Evolutionary conservation across 2,113 vertebrate genomes (phyloP), one percentile per base, ranked within the genome.

Genomic region (Setophaga kirtlandii): DNA sequence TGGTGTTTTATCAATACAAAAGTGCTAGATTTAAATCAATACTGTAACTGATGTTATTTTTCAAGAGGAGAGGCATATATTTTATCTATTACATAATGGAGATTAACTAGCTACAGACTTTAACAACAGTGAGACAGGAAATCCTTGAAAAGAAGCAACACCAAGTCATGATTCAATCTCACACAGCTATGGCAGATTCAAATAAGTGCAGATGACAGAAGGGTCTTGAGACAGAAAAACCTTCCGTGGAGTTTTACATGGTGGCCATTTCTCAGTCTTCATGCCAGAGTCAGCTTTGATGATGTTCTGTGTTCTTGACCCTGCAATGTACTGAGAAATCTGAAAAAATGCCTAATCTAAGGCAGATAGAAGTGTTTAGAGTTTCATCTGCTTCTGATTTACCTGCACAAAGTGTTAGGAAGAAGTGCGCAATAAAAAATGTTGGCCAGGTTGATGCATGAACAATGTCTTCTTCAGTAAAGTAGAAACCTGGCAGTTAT

Each of bases 1-100:
- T 30, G 30, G 20, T 49, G 28, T 79, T 93, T 73, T 79, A 65
- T 91, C 82, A 82, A 79, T 84, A 59, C 35, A 73, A 31, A 55
- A 56, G 39, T 47, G 13, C 24, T 77, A n/a, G 60, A 87, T 75
- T 31, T 78, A 94, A 90, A 93, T 96, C 92, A 71, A 58, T 95
- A 68, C n/a, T 33, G n/a, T 50, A 91, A 69, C 11, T 79, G 46
- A 90, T 37, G 35, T 39, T 89, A 79, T 84, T 97, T 96, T 93
- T 93, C 39, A 68, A 65, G 55, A 87, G 58, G 10, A 78, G 37
- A 74, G 27, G 30, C 33, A 69, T 23, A 8, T 35, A 58, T 59
- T 93, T 88, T 70, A 58, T 59, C 76, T 87, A 2, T 52, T 91
- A 21, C 19, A 18, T 64, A 50, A 49, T 49, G 28, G 31, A 79